Percentiles rank a stretch among this genome's conserved stretches.
phyloP scores from a whole-genome alignment of 2,888 invertebrate species.

The Diaphora mendica region DNA sequence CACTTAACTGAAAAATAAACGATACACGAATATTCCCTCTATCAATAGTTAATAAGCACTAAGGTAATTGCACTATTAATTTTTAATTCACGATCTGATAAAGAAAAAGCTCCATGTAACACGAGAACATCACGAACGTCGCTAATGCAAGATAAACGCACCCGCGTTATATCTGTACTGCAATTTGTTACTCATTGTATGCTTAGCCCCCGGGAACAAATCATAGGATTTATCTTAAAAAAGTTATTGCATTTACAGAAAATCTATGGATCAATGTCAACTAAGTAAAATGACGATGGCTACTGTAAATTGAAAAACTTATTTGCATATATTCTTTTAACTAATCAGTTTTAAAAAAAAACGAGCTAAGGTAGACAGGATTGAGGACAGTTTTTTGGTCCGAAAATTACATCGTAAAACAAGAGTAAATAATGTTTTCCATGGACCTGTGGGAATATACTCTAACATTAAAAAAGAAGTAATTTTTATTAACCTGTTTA shows the following conservation, averaged over 20 bases:
- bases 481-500: too few relatives aligned
- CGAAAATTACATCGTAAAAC: background rate
- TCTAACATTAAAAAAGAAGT: background rate
- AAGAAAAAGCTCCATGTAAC: conserved; percentile 38
- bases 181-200: conserved; percentile 73
- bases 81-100: conserved; percentile 44
- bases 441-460: background rate
- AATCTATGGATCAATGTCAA: conserved; percentile 35
- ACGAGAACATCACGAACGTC: conserved; percentile 45
- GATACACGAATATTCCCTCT: too few relatives aligned
- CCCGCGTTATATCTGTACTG: conserved; percentile 52
- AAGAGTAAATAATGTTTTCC: background rate
- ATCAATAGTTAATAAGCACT: background rate
- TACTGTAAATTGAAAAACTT: conserved; percentile 24
- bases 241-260: conserved; percentile 30
- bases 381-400: background rate
- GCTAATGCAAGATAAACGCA: conserved; percentile 58
- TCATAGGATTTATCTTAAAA: conserved; percentile 51
- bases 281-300: conserved; percentile 33
- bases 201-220: conserved; percentile 45
- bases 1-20: too few relatives aligned
- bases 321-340: background rate
- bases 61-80: conserved; percentile 11
- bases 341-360: background rate
- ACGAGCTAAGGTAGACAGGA: background rate